These are phyloP conservation scores for Autographa gamma DNA, from an alignment of 2,888 invertebrate species.

Conservation along the genomic window DNA sequence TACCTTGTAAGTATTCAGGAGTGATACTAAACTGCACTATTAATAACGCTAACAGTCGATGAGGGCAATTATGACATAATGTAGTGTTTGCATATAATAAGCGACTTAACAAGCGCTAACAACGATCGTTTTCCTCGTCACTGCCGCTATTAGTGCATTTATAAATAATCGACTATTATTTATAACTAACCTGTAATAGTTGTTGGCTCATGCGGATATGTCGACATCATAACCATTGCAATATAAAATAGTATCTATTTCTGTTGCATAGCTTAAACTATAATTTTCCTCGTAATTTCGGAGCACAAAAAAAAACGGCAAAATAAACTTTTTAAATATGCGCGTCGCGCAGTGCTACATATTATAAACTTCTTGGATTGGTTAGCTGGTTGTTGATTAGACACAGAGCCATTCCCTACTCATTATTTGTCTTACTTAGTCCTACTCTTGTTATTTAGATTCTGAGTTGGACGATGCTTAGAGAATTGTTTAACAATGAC, in stretches of 20 bases:
- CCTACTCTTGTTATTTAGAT: no score
- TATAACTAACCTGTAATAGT: neutral
- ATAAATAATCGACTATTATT: conserved; percentile 25
- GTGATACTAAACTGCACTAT: neutral
- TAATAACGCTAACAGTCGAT: neutral
- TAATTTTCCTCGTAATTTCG: no score
- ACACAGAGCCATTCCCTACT: no score
- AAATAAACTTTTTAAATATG: no score
- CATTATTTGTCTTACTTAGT: no score
- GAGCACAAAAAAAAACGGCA: no score
- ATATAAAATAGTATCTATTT: neutral
- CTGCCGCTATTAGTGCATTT: neutral
- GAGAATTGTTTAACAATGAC: no score
- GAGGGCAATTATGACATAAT: neutral
- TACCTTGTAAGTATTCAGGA: neutral
- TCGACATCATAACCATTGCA: neutral
- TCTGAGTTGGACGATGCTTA: no score
- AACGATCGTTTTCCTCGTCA: conserved; percentile 22
- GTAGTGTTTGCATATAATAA: neutral
- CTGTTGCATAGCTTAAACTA: no score
- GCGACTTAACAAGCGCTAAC: neutral
- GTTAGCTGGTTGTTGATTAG: no score
- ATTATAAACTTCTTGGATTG: no score
- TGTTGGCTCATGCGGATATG: neutral
- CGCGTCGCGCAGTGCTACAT: no score